Percentiles rank a stretch among this genome's conserved stretches.
Conservation (phyloP, 1,140 invertebrate genomes). For the Pemphigus obesinymphae region DNA sequence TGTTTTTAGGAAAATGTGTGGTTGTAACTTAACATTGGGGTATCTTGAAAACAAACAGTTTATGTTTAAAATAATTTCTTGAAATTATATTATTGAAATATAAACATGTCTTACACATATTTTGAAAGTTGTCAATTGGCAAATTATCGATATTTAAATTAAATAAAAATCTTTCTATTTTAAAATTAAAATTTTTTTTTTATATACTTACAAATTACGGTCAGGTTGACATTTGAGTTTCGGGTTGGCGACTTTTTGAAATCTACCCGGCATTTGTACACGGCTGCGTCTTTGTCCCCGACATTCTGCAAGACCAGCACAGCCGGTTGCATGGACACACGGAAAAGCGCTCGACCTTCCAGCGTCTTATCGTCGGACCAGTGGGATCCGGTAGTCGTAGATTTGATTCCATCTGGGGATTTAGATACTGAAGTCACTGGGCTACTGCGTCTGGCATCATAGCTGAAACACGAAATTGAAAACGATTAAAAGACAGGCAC, state of each 20-base stretch:
- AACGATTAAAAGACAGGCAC: too few species aligned
- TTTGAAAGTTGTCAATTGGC: too few species aligned
- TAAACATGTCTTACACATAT: too few species aligned
- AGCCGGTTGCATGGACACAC: conserved; percentile 56
- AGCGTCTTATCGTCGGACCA: conserved; percentile 56
- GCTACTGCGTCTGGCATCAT: background rate
- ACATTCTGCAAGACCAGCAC: conserved; percentile 62
- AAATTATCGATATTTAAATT: too few species aligned
- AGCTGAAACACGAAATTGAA: conserved; percentile 1
- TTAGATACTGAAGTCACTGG: background rate
- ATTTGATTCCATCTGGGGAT: background rate
- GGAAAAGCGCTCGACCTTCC: conserved; percentile 56
- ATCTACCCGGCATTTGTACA: conserved; percentile 74
- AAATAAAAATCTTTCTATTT: too few species aligned
- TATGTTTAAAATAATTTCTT: too few species aligned
- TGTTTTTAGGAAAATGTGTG: too few species aligned
- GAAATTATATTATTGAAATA: too few species aligned
- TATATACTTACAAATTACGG: conserved; percentile 69
- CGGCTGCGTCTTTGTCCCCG: conserved; percentile 64
- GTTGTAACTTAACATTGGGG: too few species aligned
- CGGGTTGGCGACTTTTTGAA: conserved; percentile 74
- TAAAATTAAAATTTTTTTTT: too few species aligned
- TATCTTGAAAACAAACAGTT: too few species aligned
- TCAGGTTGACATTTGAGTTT: conserved; percentile 72
- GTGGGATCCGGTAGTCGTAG: conserved; percentile 45